These are phyloP conservation scores for Ophion ellenae DNA, from an alignment of 2,888 invertebrate genomes.

Conservation along the genomic window DNA sequence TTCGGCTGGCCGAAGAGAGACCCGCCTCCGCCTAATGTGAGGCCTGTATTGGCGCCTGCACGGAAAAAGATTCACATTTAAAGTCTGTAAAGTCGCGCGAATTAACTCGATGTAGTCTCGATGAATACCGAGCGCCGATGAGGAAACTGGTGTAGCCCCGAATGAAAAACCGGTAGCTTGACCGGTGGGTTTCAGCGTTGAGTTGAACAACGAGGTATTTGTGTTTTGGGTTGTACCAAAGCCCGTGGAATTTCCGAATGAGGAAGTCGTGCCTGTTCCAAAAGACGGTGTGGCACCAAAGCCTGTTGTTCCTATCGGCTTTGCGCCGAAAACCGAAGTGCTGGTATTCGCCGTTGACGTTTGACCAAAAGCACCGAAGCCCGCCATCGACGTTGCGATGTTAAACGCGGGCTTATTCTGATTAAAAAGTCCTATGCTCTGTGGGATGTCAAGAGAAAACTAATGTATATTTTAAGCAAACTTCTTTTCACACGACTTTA, in stretches of 20 bases:
- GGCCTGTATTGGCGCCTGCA: constrained; percentile 81
- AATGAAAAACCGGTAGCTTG: constrained; percentile 82
- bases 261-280: constrained; percentile 74
- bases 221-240: constrained; percentile 79
- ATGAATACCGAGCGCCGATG: constrained; percentile 77
- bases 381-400: constrained; percentile 81
- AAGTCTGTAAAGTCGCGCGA: not conserved
- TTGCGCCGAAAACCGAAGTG: constrained; percentile 84
- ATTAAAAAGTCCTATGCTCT: constrained; percentile 83
- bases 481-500: not conserved
- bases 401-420: constrained; percentile 83
- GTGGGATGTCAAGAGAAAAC: constrained; percentile 21
- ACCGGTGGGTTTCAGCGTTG: constrained; percentile 83
- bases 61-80: not conserved
- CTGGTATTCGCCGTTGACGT: constrained; percentile 77
- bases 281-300: constrained; percentile 81
- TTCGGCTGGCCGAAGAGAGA: constrained; percentile 83
- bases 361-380: constrained; percentile 84
- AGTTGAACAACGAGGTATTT: constrained; percentile 83
- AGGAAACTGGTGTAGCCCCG: constrained; percentile 75
- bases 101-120: not conserved
- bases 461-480: not conserved
- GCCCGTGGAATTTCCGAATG: constrained; percentile 74
- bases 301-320: constrained; percentile 83
- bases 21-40: constrained; percentile 77